A percentile compares a stretch with the other conserved stretches of the same genome.
These are phyloP conservation scores for Nebria brevicollis DNA, from an alignment of 2,888 invertebrate species.

Conservation along the genomic window DNA sequence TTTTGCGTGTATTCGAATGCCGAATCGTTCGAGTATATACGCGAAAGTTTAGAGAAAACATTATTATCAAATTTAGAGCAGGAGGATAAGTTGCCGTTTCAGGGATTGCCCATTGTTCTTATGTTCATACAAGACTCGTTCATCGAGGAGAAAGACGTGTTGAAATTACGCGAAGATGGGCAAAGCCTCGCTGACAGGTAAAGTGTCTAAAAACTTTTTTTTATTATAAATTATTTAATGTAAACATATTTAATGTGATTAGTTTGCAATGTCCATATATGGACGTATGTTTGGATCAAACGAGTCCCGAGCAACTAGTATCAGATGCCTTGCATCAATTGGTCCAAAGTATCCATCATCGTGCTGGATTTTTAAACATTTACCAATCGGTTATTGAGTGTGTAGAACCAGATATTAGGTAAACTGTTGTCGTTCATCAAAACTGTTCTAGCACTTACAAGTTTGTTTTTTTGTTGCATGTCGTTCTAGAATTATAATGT, in stretches of 20 bases:
- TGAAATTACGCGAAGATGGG: constrained; percentile 87
- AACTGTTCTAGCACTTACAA: neutral
- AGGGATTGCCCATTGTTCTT: constrained; percentile 87
- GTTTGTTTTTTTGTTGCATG: constrained; percentile 20
- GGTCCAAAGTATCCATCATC: constrained; percentile 80
- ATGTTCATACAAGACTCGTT: constrained; percentile 88
- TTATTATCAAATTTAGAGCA: constrained; percentile 88
- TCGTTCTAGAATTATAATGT: constrained; percentile 84
- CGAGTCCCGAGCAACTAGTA: constrained; percentile 73
- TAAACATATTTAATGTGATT: constrained; percentile 49
- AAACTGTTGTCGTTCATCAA: constrained; percentile 37
- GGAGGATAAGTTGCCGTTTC: constrained; percentile 88
- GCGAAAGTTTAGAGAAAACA: constrained; percentile 91
- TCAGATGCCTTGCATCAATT: constrained; percentile 79
- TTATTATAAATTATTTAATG: neutral
- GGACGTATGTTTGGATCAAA: constrained; percentile 77
- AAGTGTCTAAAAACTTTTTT: neutral
- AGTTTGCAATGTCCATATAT: constrained; percentile 89
- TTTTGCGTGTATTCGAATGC: constrained; percentile 92
- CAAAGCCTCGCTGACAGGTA: constrained; percentile 89
- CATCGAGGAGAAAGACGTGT: constrained; percentile 86
- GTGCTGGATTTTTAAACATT: constrained; percentile 78
- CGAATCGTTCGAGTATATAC: constrained; percentile 90
- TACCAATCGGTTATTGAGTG: constrained; percentile 81
- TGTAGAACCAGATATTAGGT: constrained; percentile 86